These are phyloP conservation scores for Epinephelus cyanopodus DNA, from an alignment of 2,113 vertebrate species.

Conservation along the genomic window DNA sequence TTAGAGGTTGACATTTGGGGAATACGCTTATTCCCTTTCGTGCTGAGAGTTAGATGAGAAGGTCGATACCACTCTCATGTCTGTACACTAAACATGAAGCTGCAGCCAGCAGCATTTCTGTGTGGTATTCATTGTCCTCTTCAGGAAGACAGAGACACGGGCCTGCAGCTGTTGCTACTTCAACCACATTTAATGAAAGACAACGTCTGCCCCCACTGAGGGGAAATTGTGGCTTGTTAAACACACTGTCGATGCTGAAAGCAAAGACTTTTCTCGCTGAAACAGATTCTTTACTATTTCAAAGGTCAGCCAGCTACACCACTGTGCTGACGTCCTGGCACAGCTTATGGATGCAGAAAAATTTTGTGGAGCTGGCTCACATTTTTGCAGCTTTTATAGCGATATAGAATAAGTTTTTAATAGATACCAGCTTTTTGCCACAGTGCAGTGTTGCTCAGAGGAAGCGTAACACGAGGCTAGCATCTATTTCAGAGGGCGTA, in stretches of 20 bases:
- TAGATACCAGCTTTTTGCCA: conserved; percentile 31
- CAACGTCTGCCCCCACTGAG: conserved; percentile 47
- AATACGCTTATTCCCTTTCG: background rate
- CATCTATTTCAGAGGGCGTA: conserved; percentile 40
- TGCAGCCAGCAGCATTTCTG: conserved; percentile 12
- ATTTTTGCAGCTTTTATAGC: conserved; percentile 30
- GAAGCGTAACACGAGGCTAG: conserved; percentile 18
- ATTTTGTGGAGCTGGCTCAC: conserved; percentile 33
- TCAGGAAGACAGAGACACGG: conserved; percentile 32
- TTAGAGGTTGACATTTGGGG: background rate
- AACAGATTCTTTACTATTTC: conserved; percentile 49
- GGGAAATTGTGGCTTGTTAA: conserved; percentile 65
- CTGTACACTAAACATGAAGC: background rate
- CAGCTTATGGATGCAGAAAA: conserved; percentile 9
- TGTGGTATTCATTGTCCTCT: conserved; percentile 45
- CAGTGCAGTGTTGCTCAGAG: background rate
- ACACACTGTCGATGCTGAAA: conserved; percentile 48
- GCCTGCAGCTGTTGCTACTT: conserved; percentile 68
- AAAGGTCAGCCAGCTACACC: conserved; percentile 54
- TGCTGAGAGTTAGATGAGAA: background rate
- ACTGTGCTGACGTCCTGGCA: conserved; percentile 48
- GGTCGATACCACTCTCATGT: background rate
- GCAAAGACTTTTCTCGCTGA: conserved; percentile 38
- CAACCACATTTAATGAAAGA: conserved; percentile 70
- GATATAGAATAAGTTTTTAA: conserved; percentile 34